Evolutionary conservation across 2,888 invertebrate species (phyloP).

Genomic region (Cryptosula pallasiana): DNA sequence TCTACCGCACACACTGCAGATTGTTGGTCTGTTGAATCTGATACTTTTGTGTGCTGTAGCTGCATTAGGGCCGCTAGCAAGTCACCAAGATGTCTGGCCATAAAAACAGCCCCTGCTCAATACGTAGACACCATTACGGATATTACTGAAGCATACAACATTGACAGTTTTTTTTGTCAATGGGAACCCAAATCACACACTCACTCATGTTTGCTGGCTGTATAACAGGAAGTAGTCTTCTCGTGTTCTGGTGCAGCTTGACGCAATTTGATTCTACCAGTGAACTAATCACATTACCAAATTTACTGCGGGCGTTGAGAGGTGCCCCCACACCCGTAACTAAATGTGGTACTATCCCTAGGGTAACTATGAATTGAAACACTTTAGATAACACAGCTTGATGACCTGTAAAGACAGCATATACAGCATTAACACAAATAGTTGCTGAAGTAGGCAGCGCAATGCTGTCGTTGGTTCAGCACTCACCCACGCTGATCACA

Average conservation of each 20-base stretch:
- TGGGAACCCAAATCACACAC: not conserved
- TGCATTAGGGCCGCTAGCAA: not conserved
- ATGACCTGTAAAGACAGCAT: constrained; percentile 57
- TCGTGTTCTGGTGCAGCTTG: not conserved
- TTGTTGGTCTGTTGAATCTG: not conserved
- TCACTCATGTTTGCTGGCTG: constrained; percentile 6
- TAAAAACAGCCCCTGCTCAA: constrained; percentile 66
- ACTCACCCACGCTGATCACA: not conserved
- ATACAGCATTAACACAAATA: not conserved
- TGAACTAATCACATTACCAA: constrained; percentile 31
- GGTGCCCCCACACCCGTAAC: constrained; percentile 64
- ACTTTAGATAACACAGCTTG: constrained; percentile 62
- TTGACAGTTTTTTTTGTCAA: not conserved
- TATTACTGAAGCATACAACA: not conserved
- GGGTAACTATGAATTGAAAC: constrained; percentile 60
- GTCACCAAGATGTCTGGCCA: constrained; percentile 60
- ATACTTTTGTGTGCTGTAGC: not conserved
- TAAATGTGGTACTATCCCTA: constrained; percentile 66
- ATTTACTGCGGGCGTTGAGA: constrained; percentile 53
- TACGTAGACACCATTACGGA: no score
- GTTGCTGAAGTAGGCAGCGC: not conserved
- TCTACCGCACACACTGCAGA: constrained; percentile 20
- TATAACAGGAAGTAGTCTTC: not conserved
- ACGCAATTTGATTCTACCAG: not conserved
- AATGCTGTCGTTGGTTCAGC: not conserved